phyloP scores from a whole-genome alignment of 2,113 vertebrate species.

The Trochalopteron elliotii region DNA sequence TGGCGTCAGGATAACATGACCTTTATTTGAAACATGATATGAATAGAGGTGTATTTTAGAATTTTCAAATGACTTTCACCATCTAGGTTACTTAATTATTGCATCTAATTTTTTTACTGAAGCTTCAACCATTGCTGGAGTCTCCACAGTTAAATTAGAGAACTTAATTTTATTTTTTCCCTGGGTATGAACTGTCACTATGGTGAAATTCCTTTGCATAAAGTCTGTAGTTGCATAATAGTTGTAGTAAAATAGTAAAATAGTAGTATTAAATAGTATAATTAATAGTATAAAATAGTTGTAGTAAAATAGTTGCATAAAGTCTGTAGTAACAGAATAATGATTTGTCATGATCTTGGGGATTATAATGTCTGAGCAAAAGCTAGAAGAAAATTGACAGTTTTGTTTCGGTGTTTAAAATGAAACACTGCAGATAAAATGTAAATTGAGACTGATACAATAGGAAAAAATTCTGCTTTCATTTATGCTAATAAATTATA shows the following conservation, averaged over 20 bases:
- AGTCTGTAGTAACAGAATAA: neutral
- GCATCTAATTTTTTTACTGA: neutral
- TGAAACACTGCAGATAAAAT: neutral
- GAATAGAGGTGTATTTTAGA: neutral
- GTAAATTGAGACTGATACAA: neutral
- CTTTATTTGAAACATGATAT: neutral
- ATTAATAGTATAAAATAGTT: too few species aligned
- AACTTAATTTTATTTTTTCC: conserved; percentile 3
- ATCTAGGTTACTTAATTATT: neutral
- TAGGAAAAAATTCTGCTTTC: neutral
- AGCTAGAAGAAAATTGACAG: neutral
- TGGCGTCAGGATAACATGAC: neutral
- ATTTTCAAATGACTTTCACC: neutral
- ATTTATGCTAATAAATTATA: neutral
- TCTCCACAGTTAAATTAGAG: neutral
- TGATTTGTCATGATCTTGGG: neutral
- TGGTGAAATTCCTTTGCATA: neutral
- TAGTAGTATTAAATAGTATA: too few species aligned
- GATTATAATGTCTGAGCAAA: neutral
- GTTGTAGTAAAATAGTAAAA: too few species aligned
- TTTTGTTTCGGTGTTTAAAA: neutral
- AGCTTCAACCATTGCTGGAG: neutral
- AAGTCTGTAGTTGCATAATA: neutral
- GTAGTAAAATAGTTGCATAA: too few species aligned
- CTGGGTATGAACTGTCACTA: neutral